Evolutionary conservation across 2,113 vertebrate species (phyloP), one percentile per base, ranked within the genome.

Genomic region (Morone saxatilis): DNA sequence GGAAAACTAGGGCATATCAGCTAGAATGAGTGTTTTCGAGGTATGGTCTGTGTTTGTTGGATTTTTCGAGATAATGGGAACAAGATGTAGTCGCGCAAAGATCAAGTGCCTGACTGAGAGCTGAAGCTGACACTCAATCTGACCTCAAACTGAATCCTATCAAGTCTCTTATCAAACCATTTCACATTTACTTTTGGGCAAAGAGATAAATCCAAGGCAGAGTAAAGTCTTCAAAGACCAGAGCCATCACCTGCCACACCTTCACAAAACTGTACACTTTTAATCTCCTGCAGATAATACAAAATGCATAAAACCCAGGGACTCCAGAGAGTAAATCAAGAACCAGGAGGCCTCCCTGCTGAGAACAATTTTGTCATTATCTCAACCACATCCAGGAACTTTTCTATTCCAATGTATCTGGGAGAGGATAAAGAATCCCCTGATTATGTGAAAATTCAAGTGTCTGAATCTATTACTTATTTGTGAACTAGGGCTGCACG

Each of bases 1-100:
- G 79, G 78, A 88, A 84, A 92, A 88, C 61, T 77, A 51, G 84
- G 78, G 41, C 83, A 80, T 54, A 82, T 85, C 84, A 56, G 60
- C 57, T 38, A 74, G 69, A 90, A 79, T 25, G 47, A 80, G 68
- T 17, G 38, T 53, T 68, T 78, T 74, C 63, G 16, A 75, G 82
- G 61, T 76, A 16, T 8, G 67, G 53, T 43, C 22, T 62, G 74
- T 51, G 69, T 76, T 68, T 36, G 61, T 81, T 59, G 47, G 80
- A 88, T 88, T 25, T 57, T 76, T 79, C 51, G 14, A 59, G 78
- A 91, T 86, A 83, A 87, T 57, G n/a, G 61, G 53, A 81, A 83
- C 31, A 71, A 68, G 20, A 5, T 11, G 16, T 25, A 45, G 53
- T 47, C 17, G 19, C 72, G 67, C 61, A 78, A 60, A 83, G 59